Percentiles rank a stretch among this genome's conserved stretches.
phyloP scores from a whole-genome alignment of 2,113 vertebrate species.

The Sebastes schlegelii region DNA sequence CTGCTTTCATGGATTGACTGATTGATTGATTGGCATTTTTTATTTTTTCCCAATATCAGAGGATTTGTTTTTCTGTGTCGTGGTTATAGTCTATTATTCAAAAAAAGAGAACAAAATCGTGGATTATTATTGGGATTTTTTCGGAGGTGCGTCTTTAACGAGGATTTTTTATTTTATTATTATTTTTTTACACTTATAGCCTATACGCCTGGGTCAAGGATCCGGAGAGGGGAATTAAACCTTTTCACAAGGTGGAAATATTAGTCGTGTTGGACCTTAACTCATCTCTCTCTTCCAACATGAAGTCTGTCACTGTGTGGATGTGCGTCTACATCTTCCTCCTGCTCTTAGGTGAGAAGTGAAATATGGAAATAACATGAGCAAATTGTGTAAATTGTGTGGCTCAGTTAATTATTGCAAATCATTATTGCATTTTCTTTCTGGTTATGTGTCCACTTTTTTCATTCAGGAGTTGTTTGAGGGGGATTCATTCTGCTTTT shows the following conservation, averaged over 20 bases:
- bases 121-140: slow-evolving; percentile 70
- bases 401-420: not conserved
- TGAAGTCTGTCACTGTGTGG: slow-evolving; percentile 76
- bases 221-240: slow-evolving; percentile 58
- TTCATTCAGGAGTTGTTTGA: slow-evolving; percentile 10
- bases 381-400: not conserved
- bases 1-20: slow-evolving; percentile 75
- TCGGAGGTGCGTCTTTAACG: slow-evolving; percentile 42
- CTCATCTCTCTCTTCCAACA: slow-evolving; percentile 55
- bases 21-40: slow-evolving; percentile 54
- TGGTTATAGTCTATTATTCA: slow-evolving; percentile 35
- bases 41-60: slow-evolving; percentile 3
- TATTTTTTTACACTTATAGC: slow-evolving; percentile 36
- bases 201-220: slow-evolving; percentile 55
- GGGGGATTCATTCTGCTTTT: slow-evolving; percentile 16
- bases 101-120: slow-evolving; percentile 23
- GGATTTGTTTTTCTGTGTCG: slow-evolving; percentile 37
- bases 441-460: slow-evolving; percentile 13
- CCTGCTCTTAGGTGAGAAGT: slow-evolving; percentile 78
- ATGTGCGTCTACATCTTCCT: slow-evolving; percentile 67
- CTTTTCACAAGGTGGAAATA: slow-evolving; percentile 67
- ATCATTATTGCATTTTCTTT: not conserved
- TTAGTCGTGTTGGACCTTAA: slow-evolving; percentile 52
- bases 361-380: slow-evolving; percentile 4
- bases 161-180: slow-evolving; percentile 63